phyloP scores from a whole-genome alignment of 92 coral and sea anemone genomes.

The Parazoanthus darwini region DNA sequence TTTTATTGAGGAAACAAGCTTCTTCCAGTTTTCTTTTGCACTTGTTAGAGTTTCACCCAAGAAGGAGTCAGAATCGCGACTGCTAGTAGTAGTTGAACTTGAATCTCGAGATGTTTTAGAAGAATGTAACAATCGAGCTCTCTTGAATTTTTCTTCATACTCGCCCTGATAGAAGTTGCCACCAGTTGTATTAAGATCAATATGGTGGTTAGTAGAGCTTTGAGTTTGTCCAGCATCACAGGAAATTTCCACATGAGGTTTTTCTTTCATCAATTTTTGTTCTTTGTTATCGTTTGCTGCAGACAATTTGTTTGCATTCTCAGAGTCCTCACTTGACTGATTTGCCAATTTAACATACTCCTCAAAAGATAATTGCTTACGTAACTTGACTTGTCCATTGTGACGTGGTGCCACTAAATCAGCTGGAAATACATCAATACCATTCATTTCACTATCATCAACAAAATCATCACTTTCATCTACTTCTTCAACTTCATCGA shows the following conservation, averaged over 20 bases:
- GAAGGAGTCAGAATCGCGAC: constrained; percentile 61
- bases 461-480: constrained; percentile 41
- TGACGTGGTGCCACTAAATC: not conserved
- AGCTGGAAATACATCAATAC: constrained; percentile 21
- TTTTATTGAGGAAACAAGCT: constrained; percentile 70
- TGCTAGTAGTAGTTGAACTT: constrained; percentile 13
- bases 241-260: not conserved
- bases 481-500: constrained; percentile 66
- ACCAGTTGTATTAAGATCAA: not conserved
- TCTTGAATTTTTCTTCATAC: not conserved
- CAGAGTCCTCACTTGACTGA: not conserved
- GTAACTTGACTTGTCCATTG: not conserved
- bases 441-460: constrained; percentile 42
- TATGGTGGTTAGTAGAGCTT: not conserved
- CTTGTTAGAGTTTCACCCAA: constrained; percentile 65
- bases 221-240: not conserved
- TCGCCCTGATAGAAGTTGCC: constrained; percentile 18
- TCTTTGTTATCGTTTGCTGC: not conserved
- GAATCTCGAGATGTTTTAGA: constrained; percentile 24
- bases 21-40: constrained; percentile 65
- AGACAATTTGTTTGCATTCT: not conserved
- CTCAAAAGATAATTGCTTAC: constrained; percentile 27
- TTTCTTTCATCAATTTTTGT: not conserved
- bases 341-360: constrained; percentile 2
- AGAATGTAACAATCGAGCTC: constrained; percentile 4